These are phyloP conservation scores for Tauraco hartlaubi DNA, from an alignment of 2,797 vertebrate genomes.

Conservation along the genomic window DNA sequence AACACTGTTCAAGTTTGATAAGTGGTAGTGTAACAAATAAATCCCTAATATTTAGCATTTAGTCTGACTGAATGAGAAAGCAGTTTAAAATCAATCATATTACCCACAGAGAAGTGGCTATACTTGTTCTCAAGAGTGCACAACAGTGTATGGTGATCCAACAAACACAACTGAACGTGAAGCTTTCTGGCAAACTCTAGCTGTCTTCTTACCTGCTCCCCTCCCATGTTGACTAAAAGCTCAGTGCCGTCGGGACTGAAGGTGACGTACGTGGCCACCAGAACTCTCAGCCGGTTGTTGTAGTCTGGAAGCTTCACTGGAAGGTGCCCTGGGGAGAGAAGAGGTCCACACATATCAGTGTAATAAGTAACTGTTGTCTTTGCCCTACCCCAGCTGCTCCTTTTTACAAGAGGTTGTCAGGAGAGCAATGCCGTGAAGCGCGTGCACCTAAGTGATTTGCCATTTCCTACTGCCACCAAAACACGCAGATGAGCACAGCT, in stretches of 20 bases:
- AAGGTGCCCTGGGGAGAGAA: slow-evolving; percentile 87
- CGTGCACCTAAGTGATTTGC: background rate
- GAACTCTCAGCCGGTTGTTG: slow-evolving; percentile 93
- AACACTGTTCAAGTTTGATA: background rate
- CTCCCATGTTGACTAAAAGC: slow-evolving; percentile 98
- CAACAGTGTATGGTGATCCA: background rate
- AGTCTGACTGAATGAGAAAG: background rate
- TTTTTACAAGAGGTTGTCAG: background rate
- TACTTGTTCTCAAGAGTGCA: background rate
- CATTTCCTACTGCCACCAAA: background rate
- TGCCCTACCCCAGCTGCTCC: background rate
- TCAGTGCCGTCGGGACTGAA: slow-evolving; percentile 98
- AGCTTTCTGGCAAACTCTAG: background rate
- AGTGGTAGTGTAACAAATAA: background rate
- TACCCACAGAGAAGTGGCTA: background rate
- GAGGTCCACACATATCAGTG: rapidly evolving
- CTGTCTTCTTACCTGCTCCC: slow-evolving; percentile 90
- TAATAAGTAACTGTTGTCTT: background rate
- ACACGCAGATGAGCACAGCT: rapidly evolving
- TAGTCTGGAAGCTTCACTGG: slow-evolving; percentile 97
- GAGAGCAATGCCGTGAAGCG: background rate
- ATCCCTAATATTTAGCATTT: background rate
- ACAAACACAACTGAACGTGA: rapidly evolving
- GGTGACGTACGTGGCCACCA: slow-evolving; percentile 97
- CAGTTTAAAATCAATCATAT: background rate